These are phyloP conservation scores for Mico argentatus DNA, from an alignment of 2,797 vertebrate genomes.

Conservation along the genomic window DNA sequence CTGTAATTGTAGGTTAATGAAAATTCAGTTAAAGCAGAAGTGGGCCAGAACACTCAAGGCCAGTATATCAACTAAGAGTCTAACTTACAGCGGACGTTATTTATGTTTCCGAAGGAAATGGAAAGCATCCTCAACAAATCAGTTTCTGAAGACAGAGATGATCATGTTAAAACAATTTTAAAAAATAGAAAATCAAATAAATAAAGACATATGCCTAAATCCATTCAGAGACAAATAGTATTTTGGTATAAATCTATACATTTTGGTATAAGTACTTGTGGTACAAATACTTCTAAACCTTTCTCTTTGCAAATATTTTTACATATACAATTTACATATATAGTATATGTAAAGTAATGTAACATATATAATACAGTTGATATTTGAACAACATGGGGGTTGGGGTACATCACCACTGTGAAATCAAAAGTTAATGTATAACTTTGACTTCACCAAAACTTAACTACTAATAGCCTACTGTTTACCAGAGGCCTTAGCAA, in stretches of 20 bases:
- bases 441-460: not conserved
- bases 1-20: conserved; percentile 64
- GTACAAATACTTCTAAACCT: not conserved
- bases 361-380: not conserved
- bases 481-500: not conserved
- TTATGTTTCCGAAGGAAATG: not conserved
- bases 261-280: not conserved
- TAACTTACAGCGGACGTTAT: not conserved
- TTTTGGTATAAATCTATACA: not conserved
- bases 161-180: conserved; percentile 32
- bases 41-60: not conserved
- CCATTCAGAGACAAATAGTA: not conserved
- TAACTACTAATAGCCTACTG: not conserved
- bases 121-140: not conserved
- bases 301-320: conserved; percentile 17
- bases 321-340: not conserved
- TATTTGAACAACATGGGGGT: not conserved
- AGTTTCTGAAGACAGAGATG: not conserved
- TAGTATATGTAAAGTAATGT: not conserved
- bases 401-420: not conserved
- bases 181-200: not conserved
- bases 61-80: not conserved
- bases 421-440: not conserved
- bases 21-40: conserved; percentile 38
- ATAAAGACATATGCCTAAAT: conserved; percentile 2